Percentiles rank a stretch among this genome's conserved stretches.
Evolutionary conservation across 2,113 vertebrate species (phyloP).

Genomic region (Apteryx mantelli): DNA sequence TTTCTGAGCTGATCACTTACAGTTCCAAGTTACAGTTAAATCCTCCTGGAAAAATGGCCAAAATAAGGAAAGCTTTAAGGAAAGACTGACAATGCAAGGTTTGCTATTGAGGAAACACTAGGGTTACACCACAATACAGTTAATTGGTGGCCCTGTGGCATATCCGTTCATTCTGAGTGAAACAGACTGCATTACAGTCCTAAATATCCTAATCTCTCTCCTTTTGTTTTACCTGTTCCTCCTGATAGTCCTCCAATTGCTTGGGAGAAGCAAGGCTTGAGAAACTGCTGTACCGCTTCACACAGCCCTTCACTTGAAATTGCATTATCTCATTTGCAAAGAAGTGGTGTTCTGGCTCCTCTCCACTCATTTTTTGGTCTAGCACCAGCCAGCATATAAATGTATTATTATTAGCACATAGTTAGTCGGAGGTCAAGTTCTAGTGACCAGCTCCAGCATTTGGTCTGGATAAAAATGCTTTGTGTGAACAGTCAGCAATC

Average conservation of each 20-base stretch:
- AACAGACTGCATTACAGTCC: neutral
- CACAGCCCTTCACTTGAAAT: neutral
- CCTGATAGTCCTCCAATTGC: fast-evolving
- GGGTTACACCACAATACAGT: neutral
- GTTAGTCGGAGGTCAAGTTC: neutral
- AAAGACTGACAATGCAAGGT: neutral
- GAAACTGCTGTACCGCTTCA: neutral
- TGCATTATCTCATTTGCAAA: neutral
- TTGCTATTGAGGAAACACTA: neutral
- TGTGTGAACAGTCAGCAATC: neutral
- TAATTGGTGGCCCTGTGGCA: neutral
- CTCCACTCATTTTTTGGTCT: neutral
- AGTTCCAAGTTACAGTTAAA: neutral
- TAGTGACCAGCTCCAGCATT: neutral
- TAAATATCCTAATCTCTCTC: neutral
- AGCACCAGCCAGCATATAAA: neutral
- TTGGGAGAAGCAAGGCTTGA: neutral
- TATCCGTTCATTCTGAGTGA: neutral
- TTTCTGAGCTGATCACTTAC: neutral
- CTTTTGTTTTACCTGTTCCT: neutral
- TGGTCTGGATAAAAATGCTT: neutral
- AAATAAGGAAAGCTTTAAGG: neutral
- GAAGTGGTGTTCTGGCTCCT: neutral
- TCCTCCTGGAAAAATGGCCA: neutral
- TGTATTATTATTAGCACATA: neutral